Conservation (phyloP, 1,140 invertebrate genomes). For the Saccostrea glomerata region DNA sequence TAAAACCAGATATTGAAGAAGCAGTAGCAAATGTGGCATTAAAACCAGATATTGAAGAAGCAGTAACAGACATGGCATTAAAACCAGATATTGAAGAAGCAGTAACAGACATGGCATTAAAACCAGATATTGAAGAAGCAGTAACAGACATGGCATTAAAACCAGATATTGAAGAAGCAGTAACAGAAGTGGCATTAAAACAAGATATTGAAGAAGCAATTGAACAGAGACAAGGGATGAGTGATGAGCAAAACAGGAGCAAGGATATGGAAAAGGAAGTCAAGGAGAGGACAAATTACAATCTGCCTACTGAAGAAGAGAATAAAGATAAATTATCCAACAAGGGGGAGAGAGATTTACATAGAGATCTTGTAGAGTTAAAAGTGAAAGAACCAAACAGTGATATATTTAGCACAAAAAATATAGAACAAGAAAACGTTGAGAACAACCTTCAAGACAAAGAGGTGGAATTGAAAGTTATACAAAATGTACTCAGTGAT, state of each 20-base stretch:
- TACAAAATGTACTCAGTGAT: background rate
- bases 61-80: too few relatives aligned
- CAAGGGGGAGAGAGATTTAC: background rate
- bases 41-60: too few relatives aligned
- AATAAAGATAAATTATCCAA: background rate
- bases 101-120: too few relatives aligned
- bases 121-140: too few relatives aligned
- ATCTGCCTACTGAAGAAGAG: background rate
- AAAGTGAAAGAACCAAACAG: background rate
- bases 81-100: too few relatives aligned
- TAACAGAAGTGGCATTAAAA: background rate
- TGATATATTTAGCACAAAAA: background rate
- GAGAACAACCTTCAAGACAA: background rate
- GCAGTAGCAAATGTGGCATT: background rate
- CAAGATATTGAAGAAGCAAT: background rate
- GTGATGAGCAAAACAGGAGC: background rate
- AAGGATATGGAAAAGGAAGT: background rate
- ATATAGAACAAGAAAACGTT: background rate
- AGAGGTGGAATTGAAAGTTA: background rate
- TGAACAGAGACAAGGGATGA: background rate
- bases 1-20: background rate
- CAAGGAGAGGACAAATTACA: background rate
- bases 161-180: background rate
- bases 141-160: background rate
- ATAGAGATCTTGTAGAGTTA: background rate